Evolutionary conservation across 1,140 invertebrate genomes (phyloP), one percentile per base, ranked within the genome.

Genomic region (Bradysia coprophila): DNA sequence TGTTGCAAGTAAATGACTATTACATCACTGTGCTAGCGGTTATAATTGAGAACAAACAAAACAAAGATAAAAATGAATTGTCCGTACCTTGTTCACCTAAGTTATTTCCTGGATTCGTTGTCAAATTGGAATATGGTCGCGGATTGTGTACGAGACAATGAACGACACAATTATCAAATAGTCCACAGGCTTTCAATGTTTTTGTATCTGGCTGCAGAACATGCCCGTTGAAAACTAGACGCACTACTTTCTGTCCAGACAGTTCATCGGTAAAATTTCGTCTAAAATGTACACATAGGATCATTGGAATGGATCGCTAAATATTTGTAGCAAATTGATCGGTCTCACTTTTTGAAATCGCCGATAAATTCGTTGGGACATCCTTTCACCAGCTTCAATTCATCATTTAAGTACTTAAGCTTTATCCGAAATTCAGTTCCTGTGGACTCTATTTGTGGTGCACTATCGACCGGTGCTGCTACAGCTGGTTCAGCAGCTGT

Each of bases 201-300:
- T 74, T 68, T 40, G 62, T 68, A 46, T 90, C 86, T 46, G 78
- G 73, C 44, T 76, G 70, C 16, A 93, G 62, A 34, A 90, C 75
- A 49, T 84, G 81, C 10, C 88, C 88, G 59, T 88, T 87, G 57
- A 86, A 91, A 38, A 93, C 86, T 37, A 93, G 64, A 16, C 84
- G 73, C 19, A 93, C 77, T 23, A 80, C 61, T 54, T 84, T 81
- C 50, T 83, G 75, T 13, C 76, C 68, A 4, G 73, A 65, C 42
- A 91, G 60, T 61, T 91, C 87, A 21, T 69, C 64, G 38, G 73
- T 68, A 65, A 91, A 93, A 64, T 93, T 78, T 43, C 76, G 67
- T 61, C 85, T 90, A 57, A 41, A 72, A 70, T 49, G 56, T 49
- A 50, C 49, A 44, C 3, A 45, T 42, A 23, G 16, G 18, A 19